Base-by-base conservation (phyloP, 1,140 invertebrate genomes). In the Diorhabda sublineata region DNA sequence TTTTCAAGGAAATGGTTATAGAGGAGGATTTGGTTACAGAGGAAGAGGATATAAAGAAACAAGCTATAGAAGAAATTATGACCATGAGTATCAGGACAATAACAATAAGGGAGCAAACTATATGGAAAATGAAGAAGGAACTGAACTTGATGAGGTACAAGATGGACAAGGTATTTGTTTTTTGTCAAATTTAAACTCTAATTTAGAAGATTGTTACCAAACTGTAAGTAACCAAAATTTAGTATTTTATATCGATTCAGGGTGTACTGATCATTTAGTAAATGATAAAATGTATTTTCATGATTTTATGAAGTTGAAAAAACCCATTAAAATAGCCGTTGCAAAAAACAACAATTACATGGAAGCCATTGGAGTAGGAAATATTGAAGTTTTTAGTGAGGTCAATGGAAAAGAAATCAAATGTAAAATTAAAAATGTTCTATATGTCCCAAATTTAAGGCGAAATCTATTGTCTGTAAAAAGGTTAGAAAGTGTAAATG, bases 351-450 rank as follows among this genome's bases (percentile, higher is more conserved):
- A 66, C 45, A 47, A 61, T 56, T 61, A 45, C 45, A 45, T 66
- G 52, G 8, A 58, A 44, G 61, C 68, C 4, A 5, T 58, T 45
- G 52, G 68, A 8, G 57, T 69, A 64, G 68, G 61, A 52, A 3
- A 52, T n/a, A 52, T 52, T 52, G n/a, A 52, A 52, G 3, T 52
- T 52, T 52, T 52, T 2, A 52, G 2, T 52, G 6, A 52, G n/a
- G 2, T 52, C 26, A 26, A 26, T 26, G 26, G 26, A 26, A 26
- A 52, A 4, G 47, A 52, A 52, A 52, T 52, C 2, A 52, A 8
- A 4, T 8, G 47, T 6, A 8, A 52, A 6, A 52, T 52, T 4
- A 2, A 52, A 52, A 52, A 52, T 52, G 47, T 52, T 3, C n/a
- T 52, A 2, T 52, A 8, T 52, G 2, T 52, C 6, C 47, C 2